A percentile compares a stretch with the other conserved stretches of the same genome.
Conservation (phyloP, 2,797 vertebrate species). For the Babyrousa celebensis region DNA sequence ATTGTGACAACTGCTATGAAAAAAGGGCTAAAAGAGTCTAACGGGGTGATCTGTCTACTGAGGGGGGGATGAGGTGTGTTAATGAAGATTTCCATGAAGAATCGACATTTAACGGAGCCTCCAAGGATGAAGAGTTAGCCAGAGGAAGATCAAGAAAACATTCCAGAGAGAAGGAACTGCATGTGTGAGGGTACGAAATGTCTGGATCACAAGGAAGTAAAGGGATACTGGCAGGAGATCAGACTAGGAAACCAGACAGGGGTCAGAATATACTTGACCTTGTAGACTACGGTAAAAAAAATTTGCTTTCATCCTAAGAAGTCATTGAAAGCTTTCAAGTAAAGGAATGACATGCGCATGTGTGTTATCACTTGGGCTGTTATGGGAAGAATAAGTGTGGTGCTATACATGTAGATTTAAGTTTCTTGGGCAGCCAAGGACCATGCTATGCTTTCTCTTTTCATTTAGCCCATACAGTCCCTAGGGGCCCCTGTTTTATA, state of each 20-base stretch:
- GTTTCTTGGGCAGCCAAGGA: slow-evolving; percentile 31
- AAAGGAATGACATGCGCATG: slow-evolving; percentile 11
- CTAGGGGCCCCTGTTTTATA: background rate
- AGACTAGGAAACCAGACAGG: background rate
- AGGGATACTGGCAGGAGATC: background rate
- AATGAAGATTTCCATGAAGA: slow-evolving; percentile 33
- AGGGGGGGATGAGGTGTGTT: background rate
- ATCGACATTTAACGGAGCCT: slow-evolving; percentile 34
- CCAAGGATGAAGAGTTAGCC: slow-evolving; percentile 18
- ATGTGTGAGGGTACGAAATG: background rate
- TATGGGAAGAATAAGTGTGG: background rate
- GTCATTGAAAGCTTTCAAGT: slow-evolving; percentile 46
- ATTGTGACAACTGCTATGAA: slow-evolving; percentile 37
- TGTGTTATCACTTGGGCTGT: background rate
- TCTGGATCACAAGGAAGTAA: background rate
- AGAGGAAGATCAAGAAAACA: background rate
- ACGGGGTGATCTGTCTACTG: background rate
- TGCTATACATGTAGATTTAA: slow-evolving; percentile 34
- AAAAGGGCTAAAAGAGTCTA: slow-evolving; percentile 22
- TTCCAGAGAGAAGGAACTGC: slow-evolving; percentile 36
- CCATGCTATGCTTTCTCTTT: slow-evolving; percentile 6
- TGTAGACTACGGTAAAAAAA: background rate
- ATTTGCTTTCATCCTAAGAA: slow-evolving; percentile 44
- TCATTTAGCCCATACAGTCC: background rate
- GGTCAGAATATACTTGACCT: background rate